These are phyloP conservation scores for Erpobdella octoculata DNA, from an alignment of 2,888 invertebrate genomes.

Conservation along the genomic window DNA sequence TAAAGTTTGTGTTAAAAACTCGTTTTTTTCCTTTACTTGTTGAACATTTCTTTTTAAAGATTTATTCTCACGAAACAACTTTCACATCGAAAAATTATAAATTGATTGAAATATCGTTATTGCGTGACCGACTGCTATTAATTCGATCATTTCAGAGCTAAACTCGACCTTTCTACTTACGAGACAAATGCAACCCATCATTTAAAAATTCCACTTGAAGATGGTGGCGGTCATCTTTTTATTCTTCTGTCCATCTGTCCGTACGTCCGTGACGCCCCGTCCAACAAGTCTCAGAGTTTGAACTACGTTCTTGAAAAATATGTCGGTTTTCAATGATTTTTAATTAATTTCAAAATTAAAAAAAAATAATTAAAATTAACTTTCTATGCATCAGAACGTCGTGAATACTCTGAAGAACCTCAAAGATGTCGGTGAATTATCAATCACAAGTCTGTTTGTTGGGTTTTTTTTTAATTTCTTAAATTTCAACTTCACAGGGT, in stretches of 20 bases:
- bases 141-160: constrained; percentile 58
- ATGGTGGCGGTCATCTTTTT: constrained; percentile 70
- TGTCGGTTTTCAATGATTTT: neutral
- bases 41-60: too few relatives aligned
- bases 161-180: constrained; percentile 72
- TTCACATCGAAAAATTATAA: too few relatives aligned
- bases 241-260: constrained; percentile 79
- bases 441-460: neutral
- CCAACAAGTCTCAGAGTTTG: neutral
- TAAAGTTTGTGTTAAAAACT: too few relatives aligned
- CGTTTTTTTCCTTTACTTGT: too few relatives aligned
- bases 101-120: too few relatives aligned
- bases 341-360: neutral
- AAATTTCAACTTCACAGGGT: too few relatives aligned
- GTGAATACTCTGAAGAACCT: neutral
- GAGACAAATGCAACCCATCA: constrained; percentile 84
- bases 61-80: too few relatives aligned
- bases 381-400: neutral
- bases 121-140: too few relatives aligned
- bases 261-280: neutral
- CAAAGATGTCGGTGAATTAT: neutral
- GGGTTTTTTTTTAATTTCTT: too few relatives aligned
- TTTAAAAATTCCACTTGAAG: constrained; percentile 80
- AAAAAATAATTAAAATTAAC: too few relatives aligned
- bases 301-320: neutral